Evolutionary conservation across 2,888 invertebrate species (phyloP), one percentile per base, ranked within the genome.

Genomic region (Galerucella pusilla): DNA sequence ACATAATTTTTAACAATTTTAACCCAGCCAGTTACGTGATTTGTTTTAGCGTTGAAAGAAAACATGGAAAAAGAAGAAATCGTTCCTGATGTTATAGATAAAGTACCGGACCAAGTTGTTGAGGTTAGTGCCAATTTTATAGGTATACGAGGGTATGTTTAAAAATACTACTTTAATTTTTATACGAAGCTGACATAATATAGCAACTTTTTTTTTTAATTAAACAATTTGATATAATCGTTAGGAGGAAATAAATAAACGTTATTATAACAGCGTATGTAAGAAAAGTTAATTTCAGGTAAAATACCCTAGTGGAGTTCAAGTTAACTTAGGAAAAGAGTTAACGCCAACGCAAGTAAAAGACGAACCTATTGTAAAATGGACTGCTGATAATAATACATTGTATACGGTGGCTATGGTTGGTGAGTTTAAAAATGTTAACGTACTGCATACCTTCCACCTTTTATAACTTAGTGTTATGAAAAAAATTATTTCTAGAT

Each of bases 351-450:
- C 83, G 10, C 82, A 83, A 81, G 84, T 85, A 14, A 85, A 84
- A 74, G 83, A 84, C 75, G 74, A 79, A 70, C 92, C 92, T 10
- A 85, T 81, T 45, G 84, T 92, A 11, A 85, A 84, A 52, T 93
- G 90, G 90, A 86, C 87, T 12, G 86, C 86, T 64, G 87, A 88
- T 73, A 74, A 82, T 5, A 82, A 82, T 74, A 81, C 85, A 6
- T 88, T 89, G 57, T 93, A 92, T 85, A 90, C 91, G 2, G 84
- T 93, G 12, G 89, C 90, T 81, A 90, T 91, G 90, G 91, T 91
- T 68, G 81, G 81, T 83, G 75, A 67, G 75, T 70, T 59, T 11
- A 14, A 12, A 14, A 14, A 12, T n/a, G 3, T 35, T 25, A 16
- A 60, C 4, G 4, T 2, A 25, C 10, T 16, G 25, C 9, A 11